A percentile compares a stretch with the other conserved stretches of the same genome.
These are phyloP conservation scores for Python bivittatus DNA, from an alignment of 2,113 vertebrate genomes.

Conservation along the genomic window DNA sequence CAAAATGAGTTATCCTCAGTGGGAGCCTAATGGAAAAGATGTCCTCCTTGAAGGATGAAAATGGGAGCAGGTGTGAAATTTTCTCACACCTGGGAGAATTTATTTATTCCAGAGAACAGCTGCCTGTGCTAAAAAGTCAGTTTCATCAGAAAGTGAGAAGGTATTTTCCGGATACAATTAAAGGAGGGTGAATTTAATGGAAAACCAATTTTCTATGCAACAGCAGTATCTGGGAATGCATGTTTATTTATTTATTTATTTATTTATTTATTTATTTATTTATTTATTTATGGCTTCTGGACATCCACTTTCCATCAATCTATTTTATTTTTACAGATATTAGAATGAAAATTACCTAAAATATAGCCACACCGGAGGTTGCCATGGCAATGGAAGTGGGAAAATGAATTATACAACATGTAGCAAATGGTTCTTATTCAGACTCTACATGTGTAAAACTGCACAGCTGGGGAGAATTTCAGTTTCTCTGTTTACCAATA, in stretches of 20 bases:
- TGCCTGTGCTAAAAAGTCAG: not conserved
- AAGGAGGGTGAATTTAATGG: constrained; percentile 5
- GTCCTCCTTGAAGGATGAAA: constrained; percentile 1
- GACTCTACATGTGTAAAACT: constrained; percentile 15
- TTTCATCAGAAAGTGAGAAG: constrained; percentile 10
- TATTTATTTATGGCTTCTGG: not conserved
- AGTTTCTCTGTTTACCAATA: not conserved
- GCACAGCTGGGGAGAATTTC: constrained; percentile 13
- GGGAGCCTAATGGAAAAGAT: not conserved
- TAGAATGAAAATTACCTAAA: constrained; percentile 20
- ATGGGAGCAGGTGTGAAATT: constrained; percentile 5
- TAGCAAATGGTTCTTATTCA: constrained; percentile 28
- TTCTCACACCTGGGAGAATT: constrained; percentile 10
- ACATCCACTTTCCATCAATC: constrained; percentile 12
- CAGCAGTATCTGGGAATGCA: not conserved
- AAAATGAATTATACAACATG: constrained; percentile 36
- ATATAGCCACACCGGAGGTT: constrained; percentile 29
- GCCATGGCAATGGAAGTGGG: constrained; percentile 12
- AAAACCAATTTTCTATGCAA: constrained; percentile 3
- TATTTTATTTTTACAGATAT: constrained; percentile 8
- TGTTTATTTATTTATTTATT: not conserved
- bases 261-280: not conserved
- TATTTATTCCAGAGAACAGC: constrained; percentile 8
- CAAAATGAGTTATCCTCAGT: not conserved
- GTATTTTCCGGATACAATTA: constrained; percentile 19